These are phyloP conservation scores for Hyles vespertilio DNA, from an alignment of 1,140 invertebrate genomes.

Conservation along the genomic window DNA sequence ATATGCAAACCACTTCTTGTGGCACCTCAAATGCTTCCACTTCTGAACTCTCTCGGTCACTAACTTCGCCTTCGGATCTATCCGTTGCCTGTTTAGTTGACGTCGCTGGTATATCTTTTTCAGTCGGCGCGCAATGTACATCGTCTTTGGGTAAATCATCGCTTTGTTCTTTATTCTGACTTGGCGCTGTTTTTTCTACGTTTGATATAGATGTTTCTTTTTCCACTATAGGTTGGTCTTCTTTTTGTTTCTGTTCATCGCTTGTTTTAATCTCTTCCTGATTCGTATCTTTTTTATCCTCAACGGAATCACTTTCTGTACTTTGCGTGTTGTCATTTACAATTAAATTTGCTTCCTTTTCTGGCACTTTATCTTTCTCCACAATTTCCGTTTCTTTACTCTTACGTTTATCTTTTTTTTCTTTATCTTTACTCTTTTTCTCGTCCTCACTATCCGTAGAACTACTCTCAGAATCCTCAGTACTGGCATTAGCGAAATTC, in stretches of 20 bases:
- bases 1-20: conserved; percentile 47
- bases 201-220: neutral
- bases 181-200: neutral
- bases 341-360: no score
- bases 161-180: neutral
- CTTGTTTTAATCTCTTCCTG: neutral
- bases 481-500: conserved; percentile 37
- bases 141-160: neutral
- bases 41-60: conserved; percentile 40
- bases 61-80: conserved; percentile 52
- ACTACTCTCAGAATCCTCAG: conserved; percentile 42
- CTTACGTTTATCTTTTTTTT: conserved; percentile 9
- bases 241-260: neutral
- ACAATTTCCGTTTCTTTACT: conserved; percentile 1
- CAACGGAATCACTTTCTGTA: neutral
- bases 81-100: conserved; percentile 18
- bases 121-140: neutral
- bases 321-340: no score
- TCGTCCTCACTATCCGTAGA: conserved; percentile 17
- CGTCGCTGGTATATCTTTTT: conserved; percentile 20
- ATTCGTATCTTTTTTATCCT: neutral
- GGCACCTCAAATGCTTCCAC: conserved; percentile 31
- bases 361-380: neutral
- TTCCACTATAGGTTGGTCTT: neutral
- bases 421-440: conserved; percentile 12